These are phyloP conservation scores for Tiliacea citrago DNA, from an alignment of 2,888 invertebrate species.

Conservation along the genomic window DNA sequence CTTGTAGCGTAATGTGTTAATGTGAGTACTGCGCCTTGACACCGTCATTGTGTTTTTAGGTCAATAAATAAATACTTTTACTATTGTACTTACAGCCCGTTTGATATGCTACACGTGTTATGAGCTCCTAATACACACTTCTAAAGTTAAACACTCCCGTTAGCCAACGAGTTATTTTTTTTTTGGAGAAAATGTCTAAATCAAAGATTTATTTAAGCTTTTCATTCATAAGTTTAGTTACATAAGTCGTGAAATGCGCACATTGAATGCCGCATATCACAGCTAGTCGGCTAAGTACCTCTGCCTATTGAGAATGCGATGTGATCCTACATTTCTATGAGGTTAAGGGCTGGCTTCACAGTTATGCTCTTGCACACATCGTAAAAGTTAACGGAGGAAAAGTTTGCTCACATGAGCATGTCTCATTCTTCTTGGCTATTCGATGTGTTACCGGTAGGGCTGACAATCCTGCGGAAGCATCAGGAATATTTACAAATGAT, in stretches of 20 bases:
- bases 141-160: too few relatives aligned
- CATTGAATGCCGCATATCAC: slow-evolving; percentile 40
- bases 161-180: too few relatives aligned
- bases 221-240: slow-evolving; percentile 16
- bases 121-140: neutral
- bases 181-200: too few relatives aligned
- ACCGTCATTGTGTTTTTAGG: slow-evolving; percentile 57
- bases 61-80: slow-evolving; percentile 50
- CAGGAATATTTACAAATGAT: neutral
- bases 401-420: slow-evolving; percentile 37
- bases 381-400: slow-evolving; percentile 64
- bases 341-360: slow-evolving; percentile 66
- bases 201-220: slow-evolving; percentile 22
- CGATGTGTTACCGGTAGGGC: slow-evolving; percentile 30
- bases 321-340: slow-evolving; percentile 60
- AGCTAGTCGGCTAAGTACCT: slow-evolving; percentile 35
- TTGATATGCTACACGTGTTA: neutral
- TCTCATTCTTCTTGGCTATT: slow-evolving; percentile 49
- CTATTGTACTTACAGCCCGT: neutral
- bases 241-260: slow-evolving; percentile 20
- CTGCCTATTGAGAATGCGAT: slow-evolving; percentile 59
- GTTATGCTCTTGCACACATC: slow-evolving; percentile 61
- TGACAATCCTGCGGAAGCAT: slow-evolving; percentile 18
- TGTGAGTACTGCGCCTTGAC: slow-evolving; percentile 55
- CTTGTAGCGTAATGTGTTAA: slow-evolving; percentile 60